Evolutionary conservation across 2,113 vertebrate species (phyloP).

Genomic region (Rhipidura dahli): DNA sequence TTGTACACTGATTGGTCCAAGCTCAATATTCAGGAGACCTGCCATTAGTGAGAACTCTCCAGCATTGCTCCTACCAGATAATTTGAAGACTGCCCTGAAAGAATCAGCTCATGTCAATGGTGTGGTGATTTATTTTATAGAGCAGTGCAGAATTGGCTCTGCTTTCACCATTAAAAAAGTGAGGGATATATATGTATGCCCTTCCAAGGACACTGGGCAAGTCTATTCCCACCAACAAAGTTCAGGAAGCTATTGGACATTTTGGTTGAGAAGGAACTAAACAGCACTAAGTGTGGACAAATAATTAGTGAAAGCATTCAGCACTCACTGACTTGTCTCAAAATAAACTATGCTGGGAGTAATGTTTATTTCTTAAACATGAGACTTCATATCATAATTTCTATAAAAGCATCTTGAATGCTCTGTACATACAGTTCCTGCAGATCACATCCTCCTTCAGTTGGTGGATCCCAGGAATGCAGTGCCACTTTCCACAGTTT

Average conservation of each 20-base stretch:
- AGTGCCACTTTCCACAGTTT: conserved; percentile 93
- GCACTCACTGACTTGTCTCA: not conserved
- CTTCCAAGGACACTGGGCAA: not conserved
- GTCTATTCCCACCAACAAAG: not conserved
- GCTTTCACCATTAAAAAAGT: not conserved
- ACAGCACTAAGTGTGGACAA: not conserved
- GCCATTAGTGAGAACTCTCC: not conserved
- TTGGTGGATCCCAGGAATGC: conserved; percentile 92
- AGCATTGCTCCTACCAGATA: not conserved
- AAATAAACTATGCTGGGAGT: not conserved
- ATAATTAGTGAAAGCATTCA: not conserved
- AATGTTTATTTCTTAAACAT: not conserved
- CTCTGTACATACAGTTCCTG: conserved; percentile 80
- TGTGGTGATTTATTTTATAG: not conserved
- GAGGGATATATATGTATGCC: not conserved
- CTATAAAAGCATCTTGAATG: not conserved
- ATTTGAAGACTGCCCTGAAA: not conserved
- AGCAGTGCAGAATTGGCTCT: not conserved
- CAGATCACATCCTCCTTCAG: conserved; percentile 73
- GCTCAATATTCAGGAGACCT: not conserved
- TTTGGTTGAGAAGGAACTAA: not conserved
- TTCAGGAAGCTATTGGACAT: not conserved
- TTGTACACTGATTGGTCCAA: not conserved
- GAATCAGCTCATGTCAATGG: accelerated
- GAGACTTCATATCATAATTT: not conserved